Conservation (phyloP, 2,888 invertebrate genomes). For the Dolomedes plantarius region DNA sequence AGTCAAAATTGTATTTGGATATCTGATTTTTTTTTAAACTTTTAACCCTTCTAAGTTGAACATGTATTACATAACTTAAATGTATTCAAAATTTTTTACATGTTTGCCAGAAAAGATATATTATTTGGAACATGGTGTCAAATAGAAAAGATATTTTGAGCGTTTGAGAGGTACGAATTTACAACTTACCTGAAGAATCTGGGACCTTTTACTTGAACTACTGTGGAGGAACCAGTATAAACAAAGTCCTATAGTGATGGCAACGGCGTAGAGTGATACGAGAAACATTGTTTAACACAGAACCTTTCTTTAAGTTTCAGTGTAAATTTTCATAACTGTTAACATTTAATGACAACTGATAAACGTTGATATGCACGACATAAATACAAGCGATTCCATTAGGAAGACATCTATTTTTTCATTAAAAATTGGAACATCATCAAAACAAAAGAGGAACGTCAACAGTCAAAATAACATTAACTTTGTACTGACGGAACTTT, state of each 20-base stretch:
- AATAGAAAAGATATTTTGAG: no score
- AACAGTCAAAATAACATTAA: background rate
- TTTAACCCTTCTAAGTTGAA: no score
- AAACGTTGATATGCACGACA: background rate
- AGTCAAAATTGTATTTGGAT: no score
- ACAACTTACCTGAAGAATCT: conserved; percentile 24
- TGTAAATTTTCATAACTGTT: background rate
- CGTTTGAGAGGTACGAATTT: no score
- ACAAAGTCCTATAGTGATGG: conserved; percentile 63
- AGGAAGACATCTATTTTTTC: background rate
- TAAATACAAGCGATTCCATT: background rate
- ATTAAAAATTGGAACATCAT: background rate
- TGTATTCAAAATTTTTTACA: no score
- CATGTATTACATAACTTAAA: no score
- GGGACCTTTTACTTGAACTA: conserved; percentile 28
- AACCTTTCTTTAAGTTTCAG: background rate
- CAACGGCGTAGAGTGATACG: conserved; percentile 64
- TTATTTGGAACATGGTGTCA: no score
- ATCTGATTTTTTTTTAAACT: no score
- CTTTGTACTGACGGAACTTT: no score
- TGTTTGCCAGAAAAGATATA: no score
- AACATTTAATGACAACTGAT: background rate
- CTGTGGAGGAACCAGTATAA: conserved; percentile 68
- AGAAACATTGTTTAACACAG: conserved; percentile 47
- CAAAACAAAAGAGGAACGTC: background rate